Evolutionary conservation across 2,113 vertebrate genomes (phyloP), one percentile per base, ranked within the genome.

Genomic region (Noctilio leporinus): DNA sequence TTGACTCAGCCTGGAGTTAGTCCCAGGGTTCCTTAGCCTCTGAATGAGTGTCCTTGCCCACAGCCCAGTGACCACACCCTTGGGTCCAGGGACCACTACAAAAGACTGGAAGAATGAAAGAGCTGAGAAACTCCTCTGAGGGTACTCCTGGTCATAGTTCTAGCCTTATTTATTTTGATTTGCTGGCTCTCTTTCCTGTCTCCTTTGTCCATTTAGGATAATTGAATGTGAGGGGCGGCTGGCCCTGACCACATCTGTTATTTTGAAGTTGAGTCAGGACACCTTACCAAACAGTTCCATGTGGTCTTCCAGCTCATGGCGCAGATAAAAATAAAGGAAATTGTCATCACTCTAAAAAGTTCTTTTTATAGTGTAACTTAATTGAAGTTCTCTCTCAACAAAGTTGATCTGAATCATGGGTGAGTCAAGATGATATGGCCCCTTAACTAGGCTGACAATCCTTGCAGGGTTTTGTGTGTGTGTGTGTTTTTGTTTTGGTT

Each of bases 241-340:
- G 95, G 28, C 59, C 1, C 64, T 95, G 87, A 92, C 91, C 87
- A 28, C 94, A 93, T 97, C 65, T 96, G 94, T 90, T 90, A 17
- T 95, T 97, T 94, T 94, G 88, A 92, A 93, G 57, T 4, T 97
- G 90, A 62, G 84, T 96, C 83, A 90, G 95, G 81, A 96, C 93
- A 96, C 86, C 91, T 94, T 8, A 86, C 57, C 64, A 81, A 91
- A 92, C 1, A 5, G 53, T 81, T 90, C 94, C 83, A 15, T 94
- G 67, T 30, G 45, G 78, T 55, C 57, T 75, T 89, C 84, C 64
- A 80, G 33, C 88, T 97, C 55, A 11, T 1, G 35, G 75, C 85
- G 43, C 38, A 93, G 93, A 64, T 92, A 75, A 91, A 86, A 96
- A 85, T 12, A 91, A 95, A 82, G 47, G 85, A 40, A 90, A 77